Percentiles rank a stretch among this genome's conserved stretches.
phyloP scores from a whole-genome alignment of 2,797 vertebrate genomes.

The Mallotus villosus region DNA sequence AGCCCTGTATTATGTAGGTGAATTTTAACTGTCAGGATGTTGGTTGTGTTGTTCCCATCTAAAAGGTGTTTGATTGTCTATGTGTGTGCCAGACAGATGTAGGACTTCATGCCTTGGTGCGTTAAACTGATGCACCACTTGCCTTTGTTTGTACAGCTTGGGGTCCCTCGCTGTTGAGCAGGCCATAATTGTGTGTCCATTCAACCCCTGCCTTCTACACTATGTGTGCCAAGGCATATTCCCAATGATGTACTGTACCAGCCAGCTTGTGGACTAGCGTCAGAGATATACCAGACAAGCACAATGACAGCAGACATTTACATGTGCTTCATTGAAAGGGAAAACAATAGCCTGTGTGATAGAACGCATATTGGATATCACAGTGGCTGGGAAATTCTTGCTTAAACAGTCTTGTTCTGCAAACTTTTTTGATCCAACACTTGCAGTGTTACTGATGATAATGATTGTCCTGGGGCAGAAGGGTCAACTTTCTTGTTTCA shows the following conservation, averaged over 20 bases:
- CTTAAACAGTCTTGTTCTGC: background rate
- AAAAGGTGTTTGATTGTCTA: background rate
- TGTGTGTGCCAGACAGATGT: slow-evolving; percentile 40
- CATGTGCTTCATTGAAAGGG: background rate
- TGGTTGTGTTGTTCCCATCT: background rate
- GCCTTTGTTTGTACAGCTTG: slow-evolving; percentile 58
- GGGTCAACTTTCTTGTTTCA: too few relatives aligned
- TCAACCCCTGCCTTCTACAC: background rate
- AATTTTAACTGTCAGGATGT: background rate
- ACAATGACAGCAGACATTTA: background rate
- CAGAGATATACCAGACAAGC: background rate
- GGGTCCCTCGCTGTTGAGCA: slow-evolving; percentile 31
- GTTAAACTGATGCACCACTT: slow-evolving; percentile 44
- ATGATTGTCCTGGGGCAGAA: too few relatives aligned
- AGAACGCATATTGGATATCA: background rate
- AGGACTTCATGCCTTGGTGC: slow-evolving; percentile 31
- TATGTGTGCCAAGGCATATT: background rate
- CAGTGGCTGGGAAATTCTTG: background rate
- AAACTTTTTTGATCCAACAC: background rate
- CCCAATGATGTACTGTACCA: background rate
- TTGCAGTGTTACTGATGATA: too few relatives aligned
- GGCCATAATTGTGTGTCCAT: slow-evolving; percentile 8
- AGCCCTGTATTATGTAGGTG: background rate
- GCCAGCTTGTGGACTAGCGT: background rate
- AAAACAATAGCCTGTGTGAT: background rate